Evolutionary conservation across 2,888 invertebrate genomes (phyloP).

Genomic region (Philhelius pedissequus): DNA sequence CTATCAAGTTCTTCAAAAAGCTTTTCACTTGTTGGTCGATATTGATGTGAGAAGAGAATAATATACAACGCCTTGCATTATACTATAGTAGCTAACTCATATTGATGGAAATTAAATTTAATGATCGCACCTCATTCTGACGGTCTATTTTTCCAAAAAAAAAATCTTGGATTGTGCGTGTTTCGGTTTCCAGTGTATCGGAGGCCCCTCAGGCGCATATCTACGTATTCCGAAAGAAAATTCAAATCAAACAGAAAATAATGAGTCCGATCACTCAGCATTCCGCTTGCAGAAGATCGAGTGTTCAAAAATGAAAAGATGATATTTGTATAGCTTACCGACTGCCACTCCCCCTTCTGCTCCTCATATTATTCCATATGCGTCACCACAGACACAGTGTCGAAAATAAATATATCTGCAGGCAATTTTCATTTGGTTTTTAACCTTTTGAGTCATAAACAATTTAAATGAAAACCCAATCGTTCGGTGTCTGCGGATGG

Average conservation of each 20-base stretch:
- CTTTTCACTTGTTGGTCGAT: constrained; percentile 14
- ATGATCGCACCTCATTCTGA: constrained; percentile 61
- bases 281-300: constrained; percentile 9
- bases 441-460: constrained; percentile 43
- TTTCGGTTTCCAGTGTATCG: background rate
- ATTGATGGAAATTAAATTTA: constrained; percentile 58
- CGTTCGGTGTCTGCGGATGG: background rate
- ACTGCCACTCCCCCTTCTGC: background rate
- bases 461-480: constrained; percentile 22
- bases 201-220: background rate
- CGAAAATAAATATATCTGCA: constrained; percentile 63
- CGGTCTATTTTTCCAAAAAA: constrained; percentile 40
- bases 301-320: constrained; percentile 13
- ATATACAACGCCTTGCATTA: constrained; percentile 1
- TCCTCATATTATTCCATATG: constrained; percentile 16
- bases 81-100: constrained; percentile 25
- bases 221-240: background rate
- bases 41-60: constrained; percentile 18
- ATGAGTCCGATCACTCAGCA: constrained; percentile 58
- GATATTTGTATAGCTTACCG: background rate
- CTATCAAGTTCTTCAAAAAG: background rate
- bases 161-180: background rate
- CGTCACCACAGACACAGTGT: constrained; percentile 65
- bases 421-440: constrained; percentile 41
- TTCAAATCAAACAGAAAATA: constrained; percentile 31